Evolutionary conservation across 1,140 invertebrate genomes (phyloP), one percentile per base, ranked within the genome.

Genomic region (Dreissena polymorpha): DNA sequence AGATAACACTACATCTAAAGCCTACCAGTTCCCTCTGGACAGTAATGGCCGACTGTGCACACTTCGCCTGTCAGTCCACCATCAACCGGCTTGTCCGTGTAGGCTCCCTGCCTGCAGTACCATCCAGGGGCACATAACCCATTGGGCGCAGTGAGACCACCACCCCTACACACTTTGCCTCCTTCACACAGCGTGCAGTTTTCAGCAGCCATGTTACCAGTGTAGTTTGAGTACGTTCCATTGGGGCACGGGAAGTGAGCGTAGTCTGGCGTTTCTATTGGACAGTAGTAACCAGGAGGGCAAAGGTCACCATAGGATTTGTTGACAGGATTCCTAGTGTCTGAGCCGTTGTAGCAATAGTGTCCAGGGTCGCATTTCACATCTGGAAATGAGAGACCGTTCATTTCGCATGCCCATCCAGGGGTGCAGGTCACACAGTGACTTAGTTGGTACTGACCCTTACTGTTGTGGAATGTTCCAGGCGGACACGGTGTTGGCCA

Each of bases 251-350:
- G 91, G 49, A 83, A 86, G 27, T 87, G 78, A 10, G 78, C 64
- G 70, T 88, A 91, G 14, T 88, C 76, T 16, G 81, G 73, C 3
- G 91, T 92, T 5, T 86, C 89, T 64, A 89, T 86, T 0, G 90
- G 90, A 73, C 91, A 92, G 81, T 88, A 92, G 80, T 90, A 90
- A 0, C 91, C 91, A 8, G 86, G 86, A 16, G 90, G 91, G 79
- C 91, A 92, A 16, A 92, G 79, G 57, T 88, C 88, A 60, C 89
- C 91, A 85, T 88, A 90, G 5, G 84, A 25, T 65, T 86, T 51
- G 16, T 79, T 84, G 10, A 89, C 68, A 5, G 90, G 90, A 12
- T 80, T 82, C 21, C 88, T 78, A 8, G 83, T 89, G 64, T 90
- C 88, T 16, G 90, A 87, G 27, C 91, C 91, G 50, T 74, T 75